Evolutionary conservation across 2,797 vertebrate genomes (phyloP).

Genomic region (Pitangus sulphuratus): DNA sequence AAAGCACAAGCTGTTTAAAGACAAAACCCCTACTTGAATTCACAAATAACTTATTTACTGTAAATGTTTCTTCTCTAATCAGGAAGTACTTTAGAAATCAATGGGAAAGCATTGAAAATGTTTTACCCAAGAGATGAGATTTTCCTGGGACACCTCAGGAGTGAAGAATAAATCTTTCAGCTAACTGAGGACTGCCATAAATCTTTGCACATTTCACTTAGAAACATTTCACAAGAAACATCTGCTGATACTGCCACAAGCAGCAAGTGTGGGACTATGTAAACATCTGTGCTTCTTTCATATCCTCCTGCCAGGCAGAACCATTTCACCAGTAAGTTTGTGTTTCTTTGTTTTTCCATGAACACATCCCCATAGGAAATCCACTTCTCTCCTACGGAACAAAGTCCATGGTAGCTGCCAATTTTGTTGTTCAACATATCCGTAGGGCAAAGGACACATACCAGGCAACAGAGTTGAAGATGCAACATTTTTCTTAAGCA

Average conservation of each 20-base stretch:
- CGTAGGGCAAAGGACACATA: neutral
- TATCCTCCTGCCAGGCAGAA: neutral
- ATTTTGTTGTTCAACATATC: rapidly evolving
- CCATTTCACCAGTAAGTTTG: neutral
- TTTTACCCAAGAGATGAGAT: neutral
- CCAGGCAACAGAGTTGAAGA: neutral
- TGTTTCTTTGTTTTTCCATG: neutral
- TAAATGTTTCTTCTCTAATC: slow-evolving; percentile 30
- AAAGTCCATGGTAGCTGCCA: neutral
- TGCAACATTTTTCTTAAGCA: neutral
- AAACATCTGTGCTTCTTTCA: neutral
- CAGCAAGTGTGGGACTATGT: neutral
- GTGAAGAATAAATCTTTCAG: neutral
- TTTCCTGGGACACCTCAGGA: neutral
- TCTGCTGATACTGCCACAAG: neutral
- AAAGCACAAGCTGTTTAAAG: slow-evolving; percentile 52
- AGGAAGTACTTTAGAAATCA: neutral
- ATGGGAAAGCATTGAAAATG: neutral
- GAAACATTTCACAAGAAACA: neutral
- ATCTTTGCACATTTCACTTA: neutral
- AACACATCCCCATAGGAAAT: neutral
- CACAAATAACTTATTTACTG: slow-evolving; percentile 43
- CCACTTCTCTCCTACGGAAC: neutral
- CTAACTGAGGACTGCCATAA: neutral
- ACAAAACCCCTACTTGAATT: slow-evolving; percentile 36